Percentiles rank a stretch among this genome's conserved stretches.
Evolutionary conservation across 2,797 vertebrate species (phyloP).

Genomic region (Epinephelus malabaricus): DNA sequence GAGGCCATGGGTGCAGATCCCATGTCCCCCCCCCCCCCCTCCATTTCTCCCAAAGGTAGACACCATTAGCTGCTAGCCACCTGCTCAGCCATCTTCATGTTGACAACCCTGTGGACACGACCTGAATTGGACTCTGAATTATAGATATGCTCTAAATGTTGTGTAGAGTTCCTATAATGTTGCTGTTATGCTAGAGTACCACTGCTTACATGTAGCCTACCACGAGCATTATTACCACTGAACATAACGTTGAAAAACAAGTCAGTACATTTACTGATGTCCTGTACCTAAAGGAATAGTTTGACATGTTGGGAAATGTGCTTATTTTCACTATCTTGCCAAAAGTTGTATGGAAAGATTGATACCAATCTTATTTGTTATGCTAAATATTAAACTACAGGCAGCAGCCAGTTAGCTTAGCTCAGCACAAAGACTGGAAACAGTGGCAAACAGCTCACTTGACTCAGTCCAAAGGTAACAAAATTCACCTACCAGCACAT

Average conservation of each 20-base stretch:
- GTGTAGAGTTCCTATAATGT: not conserved
- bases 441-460: not conserved
- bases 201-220: not conserved
- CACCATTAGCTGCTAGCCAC: too few relatives aligned
- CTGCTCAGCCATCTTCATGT: too few relatives aligned
- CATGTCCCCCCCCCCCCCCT: too few relatives aligned
- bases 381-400: not conserved
- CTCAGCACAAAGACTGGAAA: conserved; percentile 4
- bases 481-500: too few relatives aligned
- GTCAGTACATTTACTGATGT: not conserved
- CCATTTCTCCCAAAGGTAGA: too few relatives aligned
- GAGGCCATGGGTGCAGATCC: too few relatives aligned
- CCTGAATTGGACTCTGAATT: too few relatives aligned
- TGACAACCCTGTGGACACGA: too few relatives aligned
- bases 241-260: too few relatives aligned
- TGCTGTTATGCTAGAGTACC: not conserved
- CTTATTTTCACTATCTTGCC: not conserved
- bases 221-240: not conserved
- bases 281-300: not conserved
- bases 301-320: not conserved
- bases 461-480: not conserved
- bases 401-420: not conserved
- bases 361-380: not conserved
- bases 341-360: not conserved
- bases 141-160: too few relatives aligned